Evolutionary conservation across 2,797 vertebrate genomes (phyloP), one percentile per base, ranked within the genome.

Genomic region (Macropodus opercularis): DNA sequence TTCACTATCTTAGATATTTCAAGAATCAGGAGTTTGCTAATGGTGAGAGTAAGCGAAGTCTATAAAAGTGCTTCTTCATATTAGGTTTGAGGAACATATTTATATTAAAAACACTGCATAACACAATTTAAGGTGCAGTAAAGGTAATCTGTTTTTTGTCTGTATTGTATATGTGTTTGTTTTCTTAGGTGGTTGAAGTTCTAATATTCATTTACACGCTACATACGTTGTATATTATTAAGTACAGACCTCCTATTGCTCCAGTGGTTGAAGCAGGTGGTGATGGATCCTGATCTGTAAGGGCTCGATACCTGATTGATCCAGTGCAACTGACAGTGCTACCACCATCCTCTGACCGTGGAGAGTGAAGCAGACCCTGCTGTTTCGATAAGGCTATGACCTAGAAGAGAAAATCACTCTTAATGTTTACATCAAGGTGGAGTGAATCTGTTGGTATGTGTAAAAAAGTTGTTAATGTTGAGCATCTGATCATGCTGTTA

Each of bases 361-460:
- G 81, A 17, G 87, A 91, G 69, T 96, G 93, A 38, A 97, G 92
- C 31, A 98, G 91, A 23, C 95, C 96, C 83, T 98, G 96, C 80
- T 97, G 96, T 85, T 98, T 98, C 77, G 96, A 98, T 92, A 98
- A 94, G 66, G 95, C 92, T 66, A 98, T 98, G 24, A 91, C 90
- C 90, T 91, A 75, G 14, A 78, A 76, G 5, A 53, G 2, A 3
- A 15, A 24, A 49, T 10, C 63, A 6, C n/a, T 27, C 22, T 36
- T 2, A 53, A 27, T 36, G 9, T 3, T 56, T 24, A 73, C n/a
- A n/a, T n/a, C n/a, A n/a, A n/a, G n/a, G n/a, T n/a, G n/a, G n/a
- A n/a, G n/a, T n/a, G n/a, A n/a, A n/a, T n/a, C n/a, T n/a, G n/a
- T n/a, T n/a, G n/a, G n/a, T n/a, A n/a, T n/a, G n/a, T n/a, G n/a